Evolutionary conservation across 1,140 invertebrate genomes (phyloP).

Genomic region (Magallana angulata): DNA sequence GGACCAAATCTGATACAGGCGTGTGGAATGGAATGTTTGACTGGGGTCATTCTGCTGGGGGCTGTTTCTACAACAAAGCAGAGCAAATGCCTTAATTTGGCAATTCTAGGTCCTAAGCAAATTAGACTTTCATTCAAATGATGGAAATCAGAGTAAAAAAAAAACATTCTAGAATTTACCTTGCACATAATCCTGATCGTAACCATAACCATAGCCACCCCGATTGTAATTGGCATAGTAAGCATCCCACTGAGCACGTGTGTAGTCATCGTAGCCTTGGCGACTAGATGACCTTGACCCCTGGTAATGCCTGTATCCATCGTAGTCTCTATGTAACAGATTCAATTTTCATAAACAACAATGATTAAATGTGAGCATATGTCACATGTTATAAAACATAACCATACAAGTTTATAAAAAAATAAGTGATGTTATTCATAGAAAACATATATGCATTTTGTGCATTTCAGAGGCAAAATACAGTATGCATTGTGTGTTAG

Average conservation of each 20-base stretch:
- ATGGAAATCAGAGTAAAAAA: too few species aligned
- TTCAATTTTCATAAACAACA: background rate
- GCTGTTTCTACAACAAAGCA: constrained; percentile 44
- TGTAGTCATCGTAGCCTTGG: constrained; percentile 60
- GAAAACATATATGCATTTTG: background rate
- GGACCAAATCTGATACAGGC: constrained; percentile 83
- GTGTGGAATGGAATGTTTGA: constrained; percentile 89
- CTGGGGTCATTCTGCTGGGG: constrained; percentile 87
- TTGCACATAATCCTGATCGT: constrained; percentile 31
- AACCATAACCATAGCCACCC: constrained; percentile 43
- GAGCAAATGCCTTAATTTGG: background rate
- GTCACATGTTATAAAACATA: background rate
- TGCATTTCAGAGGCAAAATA: background rate
- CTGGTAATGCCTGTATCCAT: constrained; percentile 48
- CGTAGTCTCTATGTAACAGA: background rate
- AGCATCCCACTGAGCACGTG: constrained; percentile 36
- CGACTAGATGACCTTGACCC: constrained; percentile 62
- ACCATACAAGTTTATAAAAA: background rate
- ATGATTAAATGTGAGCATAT: too few species aligned
- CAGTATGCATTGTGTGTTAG: background rate
- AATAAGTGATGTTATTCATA: too few species aligned
- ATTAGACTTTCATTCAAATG: background rate
- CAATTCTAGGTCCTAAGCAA: background rate
- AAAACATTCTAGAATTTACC: background rate
- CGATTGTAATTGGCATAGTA: constrained; percentile 47